Conservation (phyloP, 1,140 invertebrate species). For the Orchestia grillus region DNA sequence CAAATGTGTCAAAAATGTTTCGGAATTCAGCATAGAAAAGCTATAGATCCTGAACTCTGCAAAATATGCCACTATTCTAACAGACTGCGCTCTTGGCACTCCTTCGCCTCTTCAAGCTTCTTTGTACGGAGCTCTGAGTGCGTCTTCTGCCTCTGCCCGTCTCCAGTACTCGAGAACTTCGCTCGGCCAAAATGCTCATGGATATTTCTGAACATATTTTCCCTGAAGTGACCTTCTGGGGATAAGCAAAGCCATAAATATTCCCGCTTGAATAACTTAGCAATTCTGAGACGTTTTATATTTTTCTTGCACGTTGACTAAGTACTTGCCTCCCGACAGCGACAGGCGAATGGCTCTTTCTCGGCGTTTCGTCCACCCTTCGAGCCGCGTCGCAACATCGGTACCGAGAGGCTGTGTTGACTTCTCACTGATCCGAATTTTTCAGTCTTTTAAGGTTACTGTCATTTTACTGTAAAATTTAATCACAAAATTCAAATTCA, state of each 20-base stretch:
- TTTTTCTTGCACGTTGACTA: background rate
- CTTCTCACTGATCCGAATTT: background rate
- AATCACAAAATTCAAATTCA: no score
- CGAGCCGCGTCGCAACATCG: background rate
- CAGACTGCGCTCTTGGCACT: no score
- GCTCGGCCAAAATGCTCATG: background rate
- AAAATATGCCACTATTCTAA: no score
- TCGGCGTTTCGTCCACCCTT: background rate
- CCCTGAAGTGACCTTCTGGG: background rate
- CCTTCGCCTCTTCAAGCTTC: background rate
- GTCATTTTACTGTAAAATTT: no score
- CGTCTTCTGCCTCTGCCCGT: background rate
- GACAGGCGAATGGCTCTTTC: background rate
- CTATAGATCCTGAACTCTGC: no score
- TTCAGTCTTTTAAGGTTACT: no score
- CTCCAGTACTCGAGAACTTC: background rate
- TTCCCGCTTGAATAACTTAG: background rate
- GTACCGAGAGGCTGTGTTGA: background rate
- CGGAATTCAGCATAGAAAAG: no score
- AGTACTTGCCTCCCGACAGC: background rate
- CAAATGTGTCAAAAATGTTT: no score
- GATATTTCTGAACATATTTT: constrained; percentile 10
- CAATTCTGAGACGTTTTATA: background rate
- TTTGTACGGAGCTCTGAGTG: background rate
- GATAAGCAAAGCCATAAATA: constrained; percentile 2